phyloP scores from a whole-genome alignment of 2,797 vertebrate species.

The Bradypodion ventrale region DNA sequence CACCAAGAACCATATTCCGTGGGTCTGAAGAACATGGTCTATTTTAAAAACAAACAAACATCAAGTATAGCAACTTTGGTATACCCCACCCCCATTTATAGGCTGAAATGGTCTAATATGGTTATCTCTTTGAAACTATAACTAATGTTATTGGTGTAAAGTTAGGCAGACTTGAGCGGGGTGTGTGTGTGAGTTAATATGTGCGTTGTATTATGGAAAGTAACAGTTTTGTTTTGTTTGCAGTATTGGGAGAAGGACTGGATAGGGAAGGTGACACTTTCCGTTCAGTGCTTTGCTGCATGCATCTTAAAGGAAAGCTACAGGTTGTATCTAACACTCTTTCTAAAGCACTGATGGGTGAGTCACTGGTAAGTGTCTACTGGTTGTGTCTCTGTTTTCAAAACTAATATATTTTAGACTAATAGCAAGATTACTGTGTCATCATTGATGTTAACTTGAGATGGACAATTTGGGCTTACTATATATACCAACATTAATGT shows the following conservation, averaged over 20 bases:
- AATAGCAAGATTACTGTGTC: conserved; percentile 8
- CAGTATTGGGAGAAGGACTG: conserved; percentile 92
- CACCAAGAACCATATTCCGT: no score
- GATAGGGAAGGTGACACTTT: conserved; percentile 88
- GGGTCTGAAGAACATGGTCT: no score
- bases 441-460: not conserved
- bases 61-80: no score
- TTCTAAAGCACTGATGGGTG: conserved; percentile 94
- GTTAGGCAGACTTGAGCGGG: not conserved
- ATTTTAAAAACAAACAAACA: no score
- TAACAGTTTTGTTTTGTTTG: conserved; percentile 65
- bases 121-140: no score
- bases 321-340: conserved; percentile 92
- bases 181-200: not conserved
- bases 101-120: no score
- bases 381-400: conserved; percentile 32
- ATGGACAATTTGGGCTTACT: no score
- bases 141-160: conserved; percentile 34
- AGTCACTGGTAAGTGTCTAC: conserved; percentile 88
- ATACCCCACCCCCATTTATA: no score
- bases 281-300: conserved; percentile 87
- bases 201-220: conserved; percentile 4
- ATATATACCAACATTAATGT: no score
- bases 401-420: conserved; percentile 41
- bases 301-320: conserved; percentile 95